Conservation (phyloP, 2,797 vertebrate genomes). For the Gymnocypris eckloni region DNA sequence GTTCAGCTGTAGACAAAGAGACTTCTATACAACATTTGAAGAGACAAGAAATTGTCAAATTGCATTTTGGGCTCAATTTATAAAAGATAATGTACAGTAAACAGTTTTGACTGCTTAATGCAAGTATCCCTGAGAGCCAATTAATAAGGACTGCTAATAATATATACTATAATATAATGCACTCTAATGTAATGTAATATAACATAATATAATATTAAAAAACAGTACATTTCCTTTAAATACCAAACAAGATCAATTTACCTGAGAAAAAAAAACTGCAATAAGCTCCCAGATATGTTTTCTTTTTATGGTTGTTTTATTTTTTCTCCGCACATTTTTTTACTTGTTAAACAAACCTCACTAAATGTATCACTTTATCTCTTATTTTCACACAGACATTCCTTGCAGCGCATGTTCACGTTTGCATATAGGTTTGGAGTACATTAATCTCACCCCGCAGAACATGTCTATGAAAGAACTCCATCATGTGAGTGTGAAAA, state of each 20-base stretch:
- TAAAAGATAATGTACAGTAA: neutral
- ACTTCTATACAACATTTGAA: neutral
- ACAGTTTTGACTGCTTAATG: neutral
- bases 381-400: neutral
- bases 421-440: constrained; percentile 29
- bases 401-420: neutral
- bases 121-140: neutral
- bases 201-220: neutral
- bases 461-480: constrained; percentile 15
- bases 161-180: neutral
- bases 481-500: constrained; percentile 30
- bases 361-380: neutral
- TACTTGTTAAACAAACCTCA: neutral
- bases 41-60: neutral
- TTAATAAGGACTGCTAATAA: neutral
- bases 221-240: neutral
- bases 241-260: neutral
- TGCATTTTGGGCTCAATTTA: neutral
- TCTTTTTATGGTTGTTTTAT: too few relatives aligned
- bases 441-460: constrained; percentile 29
- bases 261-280: neutral
- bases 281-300: neutral
- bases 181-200: too few relatives aligned
- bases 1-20: neutral
- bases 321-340: neutral